A percentile compares a stretch with the other conserved stretches of the same genome.
These are phyloP conservation scores for Archivesica marissinica DNA, from an alignment of 1,140 invertebrate genomes.

Conservation along the genomic window DNA sequence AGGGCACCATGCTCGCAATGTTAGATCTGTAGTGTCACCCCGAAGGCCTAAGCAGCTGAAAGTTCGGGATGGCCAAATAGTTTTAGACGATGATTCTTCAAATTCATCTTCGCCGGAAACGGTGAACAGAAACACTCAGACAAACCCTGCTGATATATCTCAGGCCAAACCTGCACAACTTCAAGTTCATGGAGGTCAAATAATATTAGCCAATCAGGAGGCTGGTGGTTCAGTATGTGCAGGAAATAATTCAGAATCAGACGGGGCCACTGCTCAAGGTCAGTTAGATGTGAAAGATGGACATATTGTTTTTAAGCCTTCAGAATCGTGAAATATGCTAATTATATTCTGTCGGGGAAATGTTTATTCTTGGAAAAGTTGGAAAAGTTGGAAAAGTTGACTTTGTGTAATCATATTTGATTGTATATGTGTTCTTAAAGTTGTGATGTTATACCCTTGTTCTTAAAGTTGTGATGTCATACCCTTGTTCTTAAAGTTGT, in stretches of 20 bases:
- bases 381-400: too few relatives aligned
- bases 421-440: too few relatives aligned
- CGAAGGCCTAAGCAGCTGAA: slow-evolving; percentile 51
- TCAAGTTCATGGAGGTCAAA: slow-evolving; percentile 70
- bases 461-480: too few relatives aligned
- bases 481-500: too few relatives aligned
- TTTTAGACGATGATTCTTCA: slow-evolving; percentile 54
- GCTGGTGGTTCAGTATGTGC: background rate
- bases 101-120: slow-evolving; percentile 38
- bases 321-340: slow-evolving; percentile 15
- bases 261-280: slow-evolving; percentile 8
- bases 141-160: slow-evolving; percentile 27
- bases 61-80: slow-evolving; percentile 60
- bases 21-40: slow-evolving; percentile 47
- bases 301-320: slow-evolving; percentile 58
- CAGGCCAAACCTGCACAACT: slow-evolving; percentile 39
- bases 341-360: too few relatives aligned
- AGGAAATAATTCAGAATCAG: background rate
- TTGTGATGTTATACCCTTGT: too few relatives aligned
- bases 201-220: slow-evolving; percentile 62
- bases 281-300: slow-evolving; percentile 61
- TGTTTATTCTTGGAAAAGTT: too few relatives aligned
- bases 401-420: too few relatives aligned
- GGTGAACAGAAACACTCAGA: slow-evolving; percentile 47
- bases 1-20: slow-evolving; percentile 11